Evolutionary conservation across 1,140 invertebrate species (phyloP).

Genomic region (Chelonus insularis): DNA sequence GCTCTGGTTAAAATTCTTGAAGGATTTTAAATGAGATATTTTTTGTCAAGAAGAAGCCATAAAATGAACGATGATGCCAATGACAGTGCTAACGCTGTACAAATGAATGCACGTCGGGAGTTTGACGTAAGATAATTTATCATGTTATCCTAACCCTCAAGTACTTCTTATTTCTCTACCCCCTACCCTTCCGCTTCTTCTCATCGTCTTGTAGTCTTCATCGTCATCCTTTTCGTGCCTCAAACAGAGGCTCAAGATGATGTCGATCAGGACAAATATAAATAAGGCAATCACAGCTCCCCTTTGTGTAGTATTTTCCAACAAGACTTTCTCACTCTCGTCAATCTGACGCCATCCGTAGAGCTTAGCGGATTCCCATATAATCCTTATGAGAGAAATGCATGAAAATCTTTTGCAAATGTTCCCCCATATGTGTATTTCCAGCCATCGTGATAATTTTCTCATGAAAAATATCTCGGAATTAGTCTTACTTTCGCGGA

Average conservation of each 20-base stretch:
- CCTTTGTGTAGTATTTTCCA: not conserved
- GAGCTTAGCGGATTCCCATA: constrained; percentile 25
- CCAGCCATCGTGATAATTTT: not conserved
- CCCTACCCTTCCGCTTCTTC: not conserved
- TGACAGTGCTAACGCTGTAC: constrained; percentile 54
- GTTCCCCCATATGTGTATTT: not conserved
- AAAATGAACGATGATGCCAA: constrained; percentile 54
- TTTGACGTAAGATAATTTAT: constrained; percentile 55
- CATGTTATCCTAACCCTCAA: constrained; percentile 33
- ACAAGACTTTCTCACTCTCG: not conserved
- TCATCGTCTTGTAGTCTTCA: not conserved
- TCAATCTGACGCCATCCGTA: not conserved
- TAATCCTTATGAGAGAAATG: constrained; percentile 24
- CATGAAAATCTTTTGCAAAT: constrained; percentile 18
- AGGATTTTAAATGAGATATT: not conserved
- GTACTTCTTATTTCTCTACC: not conserved
- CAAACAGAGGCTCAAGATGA: not conserved
- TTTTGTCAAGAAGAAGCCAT: not conserved
- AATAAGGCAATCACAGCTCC: constrained; percentile 48
- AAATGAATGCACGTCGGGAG: constrained; percentile 54
- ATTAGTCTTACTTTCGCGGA: not conserved
- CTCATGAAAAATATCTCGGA: constrained; percentile 14
- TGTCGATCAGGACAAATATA: constrained; percentile 51
- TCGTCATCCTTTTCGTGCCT: not conserved
- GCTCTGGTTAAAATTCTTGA: not conserved